Evolutionary conservation across 2,113 vertebrate genomes (phyloP), one percentile per base, ranked within the genome.

Genomic region (Macaca mulatta): DNA sequence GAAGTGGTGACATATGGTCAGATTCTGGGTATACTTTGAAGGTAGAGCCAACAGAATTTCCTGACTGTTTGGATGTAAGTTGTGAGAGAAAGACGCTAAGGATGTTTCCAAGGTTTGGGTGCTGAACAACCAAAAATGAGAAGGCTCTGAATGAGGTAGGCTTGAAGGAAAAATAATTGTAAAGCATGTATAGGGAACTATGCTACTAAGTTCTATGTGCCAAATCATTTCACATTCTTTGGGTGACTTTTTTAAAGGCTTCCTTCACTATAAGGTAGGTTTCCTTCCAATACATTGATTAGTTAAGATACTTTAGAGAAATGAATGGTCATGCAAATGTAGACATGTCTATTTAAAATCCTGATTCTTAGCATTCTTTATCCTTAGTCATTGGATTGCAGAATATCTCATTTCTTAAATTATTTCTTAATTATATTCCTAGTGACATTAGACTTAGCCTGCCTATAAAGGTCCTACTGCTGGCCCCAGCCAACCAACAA

Each of bases 331-430:
- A 48, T 38, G 13, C 1, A 88, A 94, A 89, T 70, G 22, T 12
- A 93, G 14, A 96, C 74, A 94, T 67, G 20, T 35, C 22, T 61
- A 74, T 35, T 95, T 83, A 96, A 97, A 87, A 93, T 79, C 43
- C 50, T 50, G 18, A 50, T 64, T 75, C 52, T 70, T 77, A 69
- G 32, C 17, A 20, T 77, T 82, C 27, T 98, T 77, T 70, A 86
- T 27, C 13, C 67, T 79, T 78, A 87, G 8, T 67, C 38, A 84
- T 13, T 67, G 55, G 55, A 90, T 6, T 74, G 4, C 0, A 8
- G 30, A 75, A 57, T 14, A 61, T 8, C 20, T 94, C 82, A 77
- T 45, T 88, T 89, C 40, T 85, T 86, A 45, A 45, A n/a, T 75
- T 92, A 95, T 2, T 67, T 91, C 5, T 72, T 38, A 89, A 64